phyloP scores from a whole-genome alignment of 2,797 vertebrate genomes.

The Chiloscyllium punctatum region DNA sequence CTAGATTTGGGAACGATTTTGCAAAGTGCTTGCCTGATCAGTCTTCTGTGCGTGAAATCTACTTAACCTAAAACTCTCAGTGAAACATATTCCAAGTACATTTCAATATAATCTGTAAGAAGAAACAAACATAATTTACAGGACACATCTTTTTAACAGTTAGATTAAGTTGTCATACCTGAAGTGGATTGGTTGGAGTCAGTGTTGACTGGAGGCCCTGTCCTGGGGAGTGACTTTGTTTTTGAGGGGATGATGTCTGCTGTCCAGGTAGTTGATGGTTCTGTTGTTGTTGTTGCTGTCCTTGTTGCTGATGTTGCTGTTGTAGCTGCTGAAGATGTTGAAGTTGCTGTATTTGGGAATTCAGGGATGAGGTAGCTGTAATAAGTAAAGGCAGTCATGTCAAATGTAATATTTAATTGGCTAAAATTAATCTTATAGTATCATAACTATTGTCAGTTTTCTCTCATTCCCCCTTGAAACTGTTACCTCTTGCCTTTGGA shows the following conservation, averaged over 20 bases:
- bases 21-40: too few species aligned
- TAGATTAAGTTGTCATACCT: constrained; percentile 61
- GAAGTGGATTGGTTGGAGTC: constrained; percentile 80
- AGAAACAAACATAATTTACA: neutral
- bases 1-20: too few species aligned
- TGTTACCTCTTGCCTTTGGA: neutral
- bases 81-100: neutral
- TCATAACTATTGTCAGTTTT: neutral
- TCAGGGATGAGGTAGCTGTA: constrained; percentile 98
- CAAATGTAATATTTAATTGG: neutral
- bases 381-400: constrained; percentile 39
- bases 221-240: constrained; percentile 81
- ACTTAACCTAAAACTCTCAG: neutral
- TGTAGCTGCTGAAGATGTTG: constrained; percentile 94
- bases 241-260: constrained; percentile 70
- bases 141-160: neutral
- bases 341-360: constrained; percentile 95
- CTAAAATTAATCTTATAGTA: neutral
- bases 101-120: neutral
- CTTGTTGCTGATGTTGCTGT: constrained; percentile 64
- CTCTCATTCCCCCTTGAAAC: neutral
- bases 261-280: constrained; percentile 59
- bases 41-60: neutral
- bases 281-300: constrained; percentile 60
- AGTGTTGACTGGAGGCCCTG: constrained; percentile 86